Evolutionary conservation across 2,797 vertebrate genomes (phyloP), one percentile per base, ranked within the genome.

Genomic region (Okamejei kenojei): DNA sequence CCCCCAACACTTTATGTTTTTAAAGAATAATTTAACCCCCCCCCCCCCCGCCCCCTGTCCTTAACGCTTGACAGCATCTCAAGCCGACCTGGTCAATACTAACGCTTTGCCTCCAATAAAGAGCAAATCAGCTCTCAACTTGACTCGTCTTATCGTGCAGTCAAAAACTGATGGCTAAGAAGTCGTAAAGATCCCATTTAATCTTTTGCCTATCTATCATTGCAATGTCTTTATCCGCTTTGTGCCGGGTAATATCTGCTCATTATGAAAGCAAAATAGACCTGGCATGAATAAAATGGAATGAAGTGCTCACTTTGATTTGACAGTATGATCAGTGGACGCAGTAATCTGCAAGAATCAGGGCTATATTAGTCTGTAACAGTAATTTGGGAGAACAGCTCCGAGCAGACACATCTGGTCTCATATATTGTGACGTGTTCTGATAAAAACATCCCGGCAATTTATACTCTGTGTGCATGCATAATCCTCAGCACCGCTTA

Each of bases 381-480:
- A 93, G 96, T 97, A 97, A 98, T 98, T 97, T 96, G 97, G 97
- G 97, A 96, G 97, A 97, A 97, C 97, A 97, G 97, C 96, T 97
- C 95, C 93, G 95, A 96, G 96, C 96, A 96, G 96, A 96, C 97
- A 97, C 96, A 96, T 97, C 97, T 96, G 97, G 97, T 97, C 96
- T 97, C 96, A 96, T 97, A 96, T 95, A 97, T 96, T 95, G 96
- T 96, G 97, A 97, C 97, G 97, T 96, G 96, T 96, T 95, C 97
- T 97, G 97, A 98, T 98, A 98, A 98, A n/a, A 98, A 98, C 98
- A 98, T 97, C 97, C 97, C 96, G 97, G 97, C 98, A 98, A 98
- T 98, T 98, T 98, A 97, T 96, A 95, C 96, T 96, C 96, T 97
- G 97, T 97, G 97, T 97, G 98, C 97, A 97, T 98, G 84, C 97